Evolutionary conservation across 2,888 invertebrate species (phyloP).

Genomic region (Cerastis leucographa): DNA sequence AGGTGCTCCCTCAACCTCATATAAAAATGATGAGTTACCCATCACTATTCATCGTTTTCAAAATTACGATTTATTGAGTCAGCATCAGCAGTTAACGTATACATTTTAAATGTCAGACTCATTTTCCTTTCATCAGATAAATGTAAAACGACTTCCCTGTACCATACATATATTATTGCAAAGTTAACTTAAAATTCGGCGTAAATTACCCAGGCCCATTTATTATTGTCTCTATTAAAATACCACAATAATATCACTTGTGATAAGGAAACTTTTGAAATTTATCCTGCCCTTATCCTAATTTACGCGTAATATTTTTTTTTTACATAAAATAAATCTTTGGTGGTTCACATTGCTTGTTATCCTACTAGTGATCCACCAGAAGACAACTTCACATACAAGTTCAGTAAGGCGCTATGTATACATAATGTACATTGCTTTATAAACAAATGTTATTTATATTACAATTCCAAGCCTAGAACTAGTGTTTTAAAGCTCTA

Average conservation of each 20-base stretch:
- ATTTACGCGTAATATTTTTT: not conserved
- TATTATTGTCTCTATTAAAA: conserved; percentile 6
- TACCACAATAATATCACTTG: not conserved
- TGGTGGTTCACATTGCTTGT: conserved; percentile 19
- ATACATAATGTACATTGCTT: conserved; percentile 51
- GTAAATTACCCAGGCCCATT: not conserved
- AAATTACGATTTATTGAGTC: not conserved
- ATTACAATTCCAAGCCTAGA: conserved; percentile 57
- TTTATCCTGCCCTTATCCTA: not conserved
- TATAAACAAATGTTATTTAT: conserved; percentile 53
- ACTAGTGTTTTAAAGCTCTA: conserved; percentile 67
- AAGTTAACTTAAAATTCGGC: not conserved
- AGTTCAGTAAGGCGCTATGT: conserved; percentile 16
- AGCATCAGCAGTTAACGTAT: too few relatives aligned
- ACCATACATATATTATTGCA: not conserved
- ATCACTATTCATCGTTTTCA: too few relatives aligned
- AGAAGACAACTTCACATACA: not conserved
- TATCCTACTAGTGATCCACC: not conserved
- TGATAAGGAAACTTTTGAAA: not conserved
- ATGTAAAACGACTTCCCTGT: not conserved
- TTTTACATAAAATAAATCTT: not conserved
- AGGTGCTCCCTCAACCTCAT: too few relatives aligned
- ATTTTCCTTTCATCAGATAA: not conserved
- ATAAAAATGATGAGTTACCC: too few relatives aligned
- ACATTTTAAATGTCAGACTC: not conserved